A percentile compares a stretch with the other conserved stretches of the same genome.
These are phyloP conservation scores for Holocentrus rufus DNA, from an alignment of 2,797 vertebrate species.

Conservation along the genomic window DNA sequence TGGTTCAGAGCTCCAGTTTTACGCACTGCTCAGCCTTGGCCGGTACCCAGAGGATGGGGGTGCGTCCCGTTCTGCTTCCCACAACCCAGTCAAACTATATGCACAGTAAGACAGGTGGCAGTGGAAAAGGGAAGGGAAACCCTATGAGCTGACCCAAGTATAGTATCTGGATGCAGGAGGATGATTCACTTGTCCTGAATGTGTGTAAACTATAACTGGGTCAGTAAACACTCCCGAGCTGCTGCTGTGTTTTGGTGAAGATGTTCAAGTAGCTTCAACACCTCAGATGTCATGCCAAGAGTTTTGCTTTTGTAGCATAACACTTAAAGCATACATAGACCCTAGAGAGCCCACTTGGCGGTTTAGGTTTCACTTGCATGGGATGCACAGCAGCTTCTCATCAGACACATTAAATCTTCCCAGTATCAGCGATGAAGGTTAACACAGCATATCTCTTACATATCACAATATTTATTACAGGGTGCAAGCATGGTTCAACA, in stretches of 20 bases:
- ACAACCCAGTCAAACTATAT: not conserved
- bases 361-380: too few relatives aligned
- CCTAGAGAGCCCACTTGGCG: too few relatives aligned
- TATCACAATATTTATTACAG: too few relatives aligned
- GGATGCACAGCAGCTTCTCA: too few relatives aligned
- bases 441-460: too few relatives aligned
- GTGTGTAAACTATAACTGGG: constrained; percentile 3
- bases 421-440: too few relatives aligned
- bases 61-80: not conserved
- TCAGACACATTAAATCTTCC: too few relatives aligned
- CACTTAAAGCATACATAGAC: too few relatives aligned
- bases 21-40: constrained; percentile 28
- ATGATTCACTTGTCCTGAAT: constrained; percentile 9
- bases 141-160: not conserved
- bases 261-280: not conserved
- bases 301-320: not conserved
- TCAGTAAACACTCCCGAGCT: constrained; percentile 14
- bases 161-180: not conserved
- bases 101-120: too few relatives aligned
- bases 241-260: not conserved
- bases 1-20: constrained; percentile 12
- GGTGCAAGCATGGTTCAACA: too few relatives aligned
- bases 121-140: too few relatives aligned
- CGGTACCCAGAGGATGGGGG: not conserved
- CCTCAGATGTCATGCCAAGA: not conserved